Base-by-base conservation (phyloP, 2,113 vertebrate genomes). In the Sinocyclocheilus anshuiensis region DNA sequence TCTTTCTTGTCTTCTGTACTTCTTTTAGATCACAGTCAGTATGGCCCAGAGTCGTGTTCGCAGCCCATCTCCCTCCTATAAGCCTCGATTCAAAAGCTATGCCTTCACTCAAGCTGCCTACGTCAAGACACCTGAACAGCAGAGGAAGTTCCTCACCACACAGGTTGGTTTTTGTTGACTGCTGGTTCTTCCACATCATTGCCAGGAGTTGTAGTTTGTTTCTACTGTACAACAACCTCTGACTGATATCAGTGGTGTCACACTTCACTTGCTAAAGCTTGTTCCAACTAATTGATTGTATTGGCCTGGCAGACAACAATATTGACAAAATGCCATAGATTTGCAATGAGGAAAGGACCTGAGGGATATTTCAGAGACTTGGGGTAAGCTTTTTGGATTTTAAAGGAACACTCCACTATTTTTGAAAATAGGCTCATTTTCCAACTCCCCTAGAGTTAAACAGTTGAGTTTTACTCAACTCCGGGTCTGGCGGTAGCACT, bases 31-130 rank as follows among this genome's bases (percentile, higher is more conserved):
- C 93, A 97, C 95, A 90, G 96, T 99, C 94, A 97, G 93, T 95
- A 94, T 97, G 92, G 96, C 97, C 90, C 97, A 98, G 93, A 95
- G 96, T 76, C 94, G 92, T 72, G 96, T 97, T 84, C 93, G 88
- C 91, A 96, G 93, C 90, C 94, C 96, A 91, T 94, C 95, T 76
- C 91, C 95, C 71, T 96, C 97, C 91, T 92, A 96, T 91, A 97
- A 97, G 93, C 96, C 95, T 45, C 96, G 96, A 82, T 99, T 97
- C 96, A 99, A 97, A 97, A 99, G 97, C 95, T 99, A 97, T 89
- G 95, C 96, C 80, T 99, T 97, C 91, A 94, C 97, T 78, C 97
- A 99, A 92, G 95, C 97, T 92, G 97, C 96, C 81, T 97, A 98
- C 94, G 97, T 98, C 92, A 90, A 94, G 91, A 94, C 96, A 85